Conservation (phyloP, 1,140 invertebrate genomes). For the Euura saliciscinereae region DNA sequence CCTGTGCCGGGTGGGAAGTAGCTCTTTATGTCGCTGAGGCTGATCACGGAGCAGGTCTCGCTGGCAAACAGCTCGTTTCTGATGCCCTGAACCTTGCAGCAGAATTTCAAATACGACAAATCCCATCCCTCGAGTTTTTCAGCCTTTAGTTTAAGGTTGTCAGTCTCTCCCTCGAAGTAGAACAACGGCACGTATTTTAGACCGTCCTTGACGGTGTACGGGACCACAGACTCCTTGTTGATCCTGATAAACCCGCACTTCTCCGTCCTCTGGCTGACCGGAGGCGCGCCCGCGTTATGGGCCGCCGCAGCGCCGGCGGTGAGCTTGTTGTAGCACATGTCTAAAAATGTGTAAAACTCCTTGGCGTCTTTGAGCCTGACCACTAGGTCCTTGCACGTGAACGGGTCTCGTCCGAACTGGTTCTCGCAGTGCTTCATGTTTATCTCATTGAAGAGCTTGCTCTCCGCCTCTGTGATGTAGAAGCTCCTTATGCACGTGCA, state of each 20-base stretch:
- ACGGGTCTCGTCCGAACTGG: slow-evolving; percentile 88
- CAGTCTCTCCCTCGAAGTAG: slow-evolving; percentile 92
- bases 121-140: slow-evolving; percentile 89
- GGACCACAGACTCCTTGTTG: slow-evolving; percentile 92
- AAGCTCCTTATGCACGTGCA: slow-evolving; percentile 92
- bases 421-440: slow-evolving; percentile 91
- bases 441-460: slow-evolving; percentile 90
- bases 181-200: slow-evolving; percentile 92
- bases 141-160: slow-evolving; percentile 85
- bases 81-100: slow-evolving; percentile 92
- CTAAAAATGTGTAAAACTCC: slow-evolving; percentile 90
- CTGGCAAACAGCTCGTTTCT: slow-evolving; percentile 88
- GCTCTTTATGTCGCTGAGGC: slow-evolving; percentile 86
- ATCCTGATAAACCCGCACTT: slow-evolving; percentile 93
- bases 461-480: slow-evolving; percentile 90
- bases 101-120: slow-evolving; percentile 90
- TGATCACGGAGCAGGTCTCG: slow-evolving; percentile 87
- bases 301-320: slow-evolving; percentile 62
- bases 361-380: slow-evolving; percentile 85
- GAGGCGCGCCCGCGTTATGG: slow-evolving; percentile 59
- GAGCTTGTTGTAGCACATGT: slow-evolving; percentile 85
- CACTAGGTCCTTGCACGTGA: slow-evolving; percentile 88
- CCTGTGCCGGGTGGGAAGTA: slow-evolving; percentile 87
- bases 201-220: slow-evolving; percentile 83
- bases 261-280: slow-evolving; percentile 63